A percentile compares a stretch with the other conserved stretches of the same genome.
Evolutionary conservation across 2,797 vertebrate genomes (phyloP).

Genomic region (Vespertilio murinus): DNA sequence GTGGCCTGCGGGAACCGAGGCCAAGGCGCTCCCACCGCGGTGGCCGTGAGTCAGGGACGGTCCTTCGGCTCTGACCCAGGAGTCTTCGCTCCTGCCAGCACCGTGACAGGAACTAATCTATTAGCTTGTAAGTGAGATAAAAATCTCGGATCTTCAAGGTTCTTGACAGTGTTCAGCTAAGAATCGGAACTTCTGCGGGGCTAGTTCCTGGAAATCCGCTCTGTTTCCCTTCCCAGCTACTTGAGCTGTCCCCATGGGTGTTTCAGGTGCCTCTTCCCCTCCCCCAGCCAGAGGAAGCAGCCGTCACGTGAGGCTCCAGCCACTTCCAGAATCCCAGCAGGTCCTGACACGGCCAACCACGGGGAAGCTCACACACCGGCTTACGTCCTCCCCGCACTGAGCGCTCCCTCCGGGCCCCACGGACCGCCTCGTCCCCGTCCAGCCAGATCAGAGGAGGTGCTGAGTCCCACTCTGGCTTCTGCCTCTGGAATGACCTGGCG

Average conservation of each 20-base stretch:
- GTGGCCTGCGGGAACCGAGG: not conserved
- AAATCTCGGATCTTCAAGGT: not conserved
- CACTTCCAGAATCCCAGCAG: not conserved
- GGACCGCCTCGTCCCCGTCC: not conserved
- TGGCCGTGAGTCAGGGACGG: not conserved
- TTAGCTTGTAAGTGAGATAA: not conserved
- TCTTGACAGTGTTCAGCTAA: not conserved
- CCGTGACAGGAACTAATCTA: not conserved
- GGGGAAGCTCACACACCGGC: not conserved
- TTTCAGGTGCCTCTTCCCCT: not conserved
- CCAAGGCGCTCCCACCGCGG: not conserved
- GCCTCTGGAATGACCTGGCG: not conserved
- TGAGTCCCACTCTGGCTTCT: not conserved
- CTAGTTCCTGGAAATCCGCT: not conserved
- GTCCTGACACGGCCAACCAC: not conserved
- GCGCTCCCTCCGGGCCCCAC: not conserved
- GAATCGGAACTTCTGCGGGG: not conserved
- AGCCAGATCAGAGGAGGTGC: not conserved
- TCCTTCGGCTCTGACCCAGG: not conserved
- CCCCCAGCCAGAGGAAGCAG: not conserved
- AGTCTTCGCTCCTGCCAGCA: not conserved
- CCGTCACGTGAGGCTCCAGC: not conserved
- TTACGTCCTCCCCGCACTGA: not conserved
- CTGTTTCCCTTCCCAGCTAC: not conserved
- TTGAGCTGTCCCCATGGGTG: not conserved